Conservation (phyloP, 2,797 vertebrate genomes). For the Neosilurus mollespiculum region DNA sequence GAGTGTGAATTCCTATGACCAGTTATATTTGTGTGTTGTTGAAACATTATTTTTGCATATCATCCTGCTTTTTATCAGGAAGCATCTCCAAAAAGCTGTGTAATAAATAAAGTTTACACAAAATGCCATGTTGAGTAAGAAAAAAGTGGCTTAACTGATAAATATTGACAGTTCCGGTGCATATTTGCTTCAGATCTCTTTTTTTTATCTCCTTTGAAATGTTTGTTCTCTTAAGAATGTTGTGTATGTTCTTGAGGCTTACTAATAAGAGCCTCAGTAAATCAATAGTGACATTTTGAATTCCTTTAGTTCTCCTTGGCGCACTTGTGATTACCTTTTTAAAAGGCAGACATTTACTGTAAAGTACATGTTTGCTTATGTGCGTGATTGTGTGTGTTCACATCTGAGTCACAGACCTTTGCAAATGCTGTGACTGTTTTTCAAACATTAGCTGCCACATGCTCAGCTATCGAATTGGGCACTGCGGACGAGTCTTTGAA, state of each 20-base stretch:
- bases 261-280: conserved; percentile 35
- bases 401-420: conserved; percentile 31
- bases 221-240: conserved; percentile 39
- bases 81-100: background rate
- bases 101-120: background rate
- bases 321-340: conserved; percentile 38
- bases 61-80: background rate
- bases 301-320: conserved; percentile 30
- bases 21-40: background rate
- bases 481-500: conserved; percentile 7
- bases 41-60: background rate
- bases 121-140: conserved; percentile 1
- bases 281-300: conserved; percentile 43
- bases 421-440: conserved; percentile 32
- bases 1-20: background rate
- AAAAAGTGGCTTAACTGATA: background rate
- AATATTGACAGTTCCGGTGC: conserved; percentile 26
- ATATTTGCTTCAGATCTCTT: conserved; percentile 18
- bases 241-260: conserved; percentile 34
- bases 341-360: conserved; percentile 30
- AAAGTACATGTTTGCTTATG: conserved; percentile 14
- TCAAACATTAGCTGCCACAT: background rate
- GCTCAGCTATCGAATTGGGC: conserved; percentile 3
- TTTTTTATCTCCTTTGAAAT: conserved; percentile 23
- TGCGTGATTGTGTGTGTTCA: conserved; percentile 11